These are phyloP conservation scores for Tipula vernalis DNA, from an alignment of 2,888 invertebrate species.

Conservation along the genomic window DNA sequence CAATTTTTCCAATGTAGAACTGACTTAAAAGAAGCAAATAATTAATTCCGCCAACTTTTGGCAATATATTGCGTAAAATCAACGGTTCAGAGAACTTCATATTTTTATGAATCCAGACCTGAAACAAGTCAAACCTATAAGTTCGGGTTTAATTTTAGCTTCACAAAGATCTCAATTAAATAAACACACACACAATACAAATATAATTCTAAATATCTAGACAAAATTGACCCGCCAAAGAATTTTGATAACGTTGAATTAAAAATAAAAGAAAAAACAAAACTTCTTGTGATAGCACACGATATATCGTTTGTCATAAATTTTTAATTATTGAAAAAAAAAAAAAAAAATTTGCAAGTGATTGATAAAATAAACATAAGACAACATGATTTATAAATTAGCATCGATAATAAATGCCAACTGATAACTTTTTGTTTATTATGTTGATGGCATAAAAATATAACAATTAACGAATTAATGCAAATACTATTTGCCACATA, in stretches of 20 bases:
- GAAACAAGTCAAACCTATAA: too few species aligned
- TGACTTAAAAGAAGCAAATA: too few species aligned
- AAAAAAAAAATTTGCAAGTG: neutral
- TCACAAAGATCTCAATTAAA: too few species aligned
- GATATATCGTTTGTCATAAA: neutral
- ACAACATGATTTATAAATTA: neutral
- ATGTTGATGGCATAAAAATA: neutral
- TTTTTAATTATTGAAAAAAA: neutral
- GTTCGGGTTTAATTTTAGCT: too few species aligned
- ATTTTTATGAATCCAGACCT: too few species aligned
- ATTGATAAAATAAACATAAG: neutral
- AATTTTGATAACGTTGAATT: neutral
- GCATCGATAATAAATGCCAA: neutral
- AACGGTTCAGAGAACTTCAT: too few species aligned
- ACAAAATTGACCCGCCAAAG: neutral
- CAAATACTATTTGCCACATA: too few species aligned
- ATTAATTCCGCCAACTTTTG: too few species aligned
- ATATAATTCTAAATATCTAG: neutral
- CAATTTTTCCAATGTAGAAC: too few species aligned
- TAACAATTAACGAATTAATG: neutral
- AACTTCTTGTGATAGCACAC: neutral
- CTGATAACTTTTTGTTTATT: neutral
- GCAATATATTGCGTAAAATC: too few species aligned
- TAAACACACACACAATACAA: too few species aligned
- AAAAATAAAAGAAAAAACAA: neutral